Base-by-base conservation (phyloP, 1,140 invertebrate genomes). In the Caenorhabditis latens region DNA sequence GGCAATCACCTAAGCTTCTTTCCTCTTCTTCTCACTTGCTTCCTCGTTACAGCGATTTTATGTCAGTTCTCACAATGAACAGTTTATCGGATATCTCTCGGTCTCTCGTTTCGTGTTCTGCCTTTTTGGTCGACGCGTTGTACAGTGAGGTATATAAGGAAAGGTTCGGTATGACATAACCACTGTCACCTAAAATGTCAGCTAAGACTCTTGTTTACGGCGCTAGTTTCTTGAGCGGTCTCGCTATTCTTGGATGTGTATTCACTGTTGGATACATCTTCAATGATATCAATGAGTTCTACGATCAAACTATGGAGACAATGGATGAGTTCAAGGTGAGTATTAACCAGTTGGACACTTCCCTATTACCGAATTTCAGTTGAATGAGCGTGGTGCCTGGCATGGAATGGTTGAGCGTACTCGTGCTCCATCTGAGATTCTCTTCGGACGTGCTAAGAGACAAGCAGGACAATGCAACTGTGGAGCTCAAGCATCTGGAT, bases 121-220 rank as follows among this genome's bases (percentile, higher is more conserved):
- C 24, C 19, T 46, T 24, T 46, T n/a, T 19, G 9, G 2, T 48
- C 67, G 13, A 19, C 16, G 16, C 67, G 42, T 46, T 75, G 67
- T 75, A 75, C 67, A 75, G 67, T 46, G 42, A 14, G 11, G 67
- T 75, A 75, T 75, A 75, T 46, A 75, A 75, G 24, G 42, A 48
- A 46, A 48, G 14, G 67, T 46, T 75, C 43, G 67, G 19, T 8
- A 19, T 24, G 67, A 4, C 7, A 75, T 8, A 75, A 21, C 9
- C 63, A 67, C 63, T 40, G 67, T n/a, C 67, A 75, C 19, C 43
- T 48, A 75, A 43, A 46, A 75, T 75, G 67, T 75, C 67, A n/a
- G 83, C 84, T 32, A 90, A 90, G 58, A 79, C 83, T 9, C 82
- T 90, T 55, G 88, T 87, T 16, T 86, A 84, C 53, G 57, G 67